Percentiles rank a stretch among this genome's conserved stretches.
Evolutionary conservation across 2,888 invertebrate genomes (phyloP).

Genomic region (Platycheirus rosarum): DNA sequence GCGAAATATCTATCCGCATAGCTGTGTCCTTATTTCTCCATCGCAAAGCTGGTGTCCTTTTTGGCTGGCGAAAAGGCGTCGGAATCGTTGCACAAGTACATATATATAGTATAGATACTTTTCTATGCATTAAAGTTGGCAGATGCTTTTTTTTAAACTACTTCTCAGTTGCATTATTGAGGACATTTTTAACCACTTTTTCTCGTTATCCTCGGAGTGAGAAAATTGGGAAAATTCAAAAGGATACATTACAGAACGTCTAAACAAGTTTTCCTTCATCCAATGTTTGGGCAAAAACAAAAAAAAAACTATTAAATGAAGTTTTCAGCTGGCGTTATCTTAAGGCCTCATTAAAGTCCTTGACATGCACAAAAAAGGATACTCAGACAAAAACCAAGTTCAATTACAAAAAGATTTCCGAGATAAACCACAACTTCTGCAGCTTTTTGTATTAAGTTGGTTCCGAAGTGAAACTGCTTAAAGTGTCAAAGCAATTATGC

Average conservation of each 20-base stretch:
- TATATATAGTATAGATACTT: slow-evolving; percentile 40
- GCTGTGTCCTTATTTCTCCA: slow-evolving; percentile 37
- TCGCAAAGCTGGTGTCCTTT: slow-evolving; percentile 36
- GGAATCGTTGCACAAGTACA: slow-evolving; percentile 28
- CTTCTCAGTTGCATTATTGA: slow-evolving; percentile 34
- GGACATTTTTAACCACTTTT: slow-evolving; percentile 18
- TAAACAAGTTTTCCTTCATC: slow-evolving; percentile 22
- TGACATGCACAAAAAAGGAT: slow-evolving; percentile 5
- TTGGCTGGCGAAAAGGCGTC: slow-evolving; percentile 37
- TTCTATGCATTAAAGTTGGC: slow-evolving; percentile 39
- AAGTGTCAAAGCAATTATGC: slow-evolving; percentile 65
- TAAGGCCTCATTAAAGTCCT: slow-evolving; percentile 51
- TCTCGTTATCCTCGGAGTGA: slow-evolving; percentile 13
- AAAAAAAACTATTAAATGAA: slow-evolving; percentile 21
- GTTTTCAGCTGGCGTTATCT: slow-evolving; percentile 43
- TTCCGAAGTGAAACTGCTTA: slow-evolving; percentile 16
- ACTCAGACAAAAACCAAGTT: slow-evolving; percentile 33
- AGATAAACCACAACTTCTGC: slow-evolving; percentile 26
- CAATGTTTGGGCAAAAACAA: slow-evolving; percentile 1
- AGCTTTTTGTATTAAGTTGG: slow-evolving; percentile 27
- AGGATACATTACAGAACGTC: slow-evolving; percentile 46
- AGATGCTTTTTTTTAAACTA: slow-evolving; percentile 20
- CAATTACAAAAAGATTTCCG: slow-evolving; percentile 31
- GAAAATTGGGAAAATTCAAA: slow-evolving; percentile 21
- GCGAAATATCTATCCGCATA: slow-evolving; percentile 54